Evolutionary conservation across 2,113 vertebrate species (phyloP), one percentile per base, ranked within the genome.

Genomic region (Antechinus stuartii): DNA sequence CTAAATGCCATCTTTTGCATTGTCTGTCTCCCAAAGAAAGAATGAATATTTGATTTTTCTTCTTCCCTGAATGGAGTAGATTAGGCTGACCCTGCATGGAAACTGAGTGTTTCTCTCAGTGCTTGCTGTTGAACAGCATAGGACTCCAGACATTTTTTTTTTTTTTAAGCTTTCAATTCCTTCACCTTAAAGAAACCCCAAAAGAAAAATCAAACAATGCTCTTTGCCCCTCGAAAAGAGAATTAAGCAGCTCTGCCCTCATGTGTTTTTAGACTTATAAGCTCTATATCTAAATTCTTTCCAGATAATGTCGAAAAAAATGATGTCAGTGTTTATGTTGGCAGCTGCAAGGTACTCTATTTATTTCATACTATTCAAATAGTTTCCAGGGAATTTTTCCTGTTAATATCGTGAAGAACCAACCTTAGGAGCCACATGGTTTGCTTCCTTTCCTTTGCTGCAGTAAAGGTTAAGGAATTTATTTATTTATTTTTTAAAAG

Each of bases 271-370:
- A 97, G 98, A 97, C 95, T 98, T 98, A 96, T 98, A 98, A 97
- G 96, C 97, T 98, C 97, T 98, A 98, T 98, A 98, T 98, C 98
- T 98, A 98, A 98, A 99, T 98, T 98, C 98, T 98, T 99, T 99
- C 98, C 98, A 99, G 99, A 99, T 98, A 98, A 98, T 98, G 97
- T 98, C 95, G 97, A 98, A 98, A 98, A 98, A 98, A 98, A 98
- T 98, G 98, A 98, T 97, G 98, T 98, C 98, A 98, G 96, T 99
- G 98, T 99, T 99, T 99, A 97, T 98, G 96, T 98, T 99, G 99
- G 98, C 98, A 98, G 96, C 14, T 0, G 90, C 95, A 98, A 98
- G 97, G 97, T 98, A 96, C 97, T 98, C 98, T 98, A 98, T 98
- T 98, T 98, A 98, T 98, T 98, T 98, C 97, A 95, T 98, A 89